Evolutionary conservation across 2,113 vertebrate genomes (phyloP).

Genomic region (Agelaius phoeniceus): DNA sequence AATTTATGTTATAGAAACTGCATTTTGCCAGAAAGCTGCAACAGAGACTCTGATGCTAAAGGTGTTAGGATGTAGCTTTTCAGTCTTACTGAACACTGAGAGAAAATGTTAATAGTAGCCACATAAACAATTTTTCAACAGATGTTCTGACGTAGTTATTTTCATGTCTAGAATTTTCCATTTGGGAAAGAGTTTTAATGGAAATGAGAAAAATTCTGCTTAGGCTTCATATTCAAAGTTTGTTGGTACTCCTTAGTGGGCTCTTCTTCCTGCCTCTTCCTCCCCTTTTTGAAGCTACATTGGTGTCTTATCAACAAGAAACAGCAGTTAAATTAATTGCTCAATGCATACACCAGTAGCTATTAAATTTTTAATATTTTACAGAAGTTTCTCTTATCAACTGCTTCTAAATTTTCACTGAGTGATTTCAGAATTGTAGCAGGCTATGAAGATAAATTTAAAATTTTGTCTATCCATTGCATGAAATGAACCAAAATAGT

Average conservation of each 20-base stretch:
- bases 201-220: neutral
- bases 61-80: neutral
- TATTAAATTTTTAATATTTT: neutral
- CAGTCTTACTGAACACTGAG: neutral
- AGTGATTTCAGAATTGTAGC: neutral
- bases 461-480: neutral
- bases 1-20: neutral
- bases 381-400: neutral
- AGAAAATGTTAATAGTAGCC: neutral
- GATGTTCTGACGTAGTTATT: neutral
- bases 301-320: neutral
- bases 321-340: neutral
- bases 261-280: neutral
- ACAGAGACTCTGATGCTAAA: neutral
- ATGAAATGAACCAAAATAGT: neutral
- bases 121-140: neutral
- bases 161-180: neutral
- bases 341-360: neutral
- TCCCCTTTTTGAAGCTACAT: neutral
- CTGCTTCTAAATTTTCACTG: neutral
- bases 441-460: neutral
- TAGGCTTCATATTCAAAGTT: neutral
- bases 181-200: neutral
- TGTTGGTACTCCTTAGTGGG: neutral
- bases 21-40: neutral